These are phyloP conservation scores for Mesocricetus auratus DNA, from an alignment of 2,113 vertebrate genomes.

Conservation along the genomic window DNA sequence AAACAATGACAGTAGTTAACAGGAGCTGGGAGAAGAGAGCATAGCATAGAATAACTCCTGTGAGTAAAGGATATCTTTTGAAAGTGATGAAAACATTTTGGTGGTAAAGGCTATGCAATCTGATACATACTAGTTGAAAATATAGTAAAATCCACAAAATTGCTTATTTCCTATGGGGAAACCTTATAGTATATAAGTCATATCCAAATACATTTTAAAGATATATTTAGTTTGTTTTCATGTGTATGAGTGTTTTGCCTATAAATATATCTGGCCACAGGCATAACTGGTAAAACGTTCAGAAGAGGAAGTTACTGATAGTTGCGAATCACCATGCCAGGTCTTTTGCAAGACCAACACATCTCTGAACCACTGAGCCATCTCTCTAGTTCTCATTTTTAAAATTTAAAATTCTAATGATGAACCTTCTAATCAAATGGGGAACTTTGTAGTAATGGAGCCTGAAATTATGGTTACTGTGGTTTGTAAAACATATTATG, in stretches of 20 bases:
- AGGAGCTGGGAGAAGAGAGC: neutral
- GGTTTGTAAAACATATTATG: neutral
- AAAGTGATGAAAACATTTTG: neutral
- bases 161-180: neutral
- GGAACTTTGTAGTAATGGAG: neutral
- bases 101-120: neutral
- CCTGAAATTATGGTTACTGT: neutral
- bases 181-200: neutral
- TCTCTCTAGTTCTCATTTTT: neutral
- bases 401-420: neutral
- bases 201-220: neutral
- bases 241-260: neutral
- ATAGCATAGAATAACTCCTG: neutral
- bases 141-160: neutral
- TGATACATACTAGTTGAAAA: neutral
- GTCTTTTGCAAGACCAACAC: neutral
- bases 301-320: neutral
- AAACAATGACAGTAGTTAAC: neutral
- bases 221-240: neutral
- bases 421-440: neutral
- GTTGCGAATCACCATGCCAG: neutral
- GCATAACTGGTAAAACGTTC: neutral
- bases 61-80: neutral
- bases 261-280: neutral
- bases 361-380: too few species aligned